phyloP scores from a whole-genome alignment of 2,888 invertebrate species.

The Drosophila falleni region DNA sequence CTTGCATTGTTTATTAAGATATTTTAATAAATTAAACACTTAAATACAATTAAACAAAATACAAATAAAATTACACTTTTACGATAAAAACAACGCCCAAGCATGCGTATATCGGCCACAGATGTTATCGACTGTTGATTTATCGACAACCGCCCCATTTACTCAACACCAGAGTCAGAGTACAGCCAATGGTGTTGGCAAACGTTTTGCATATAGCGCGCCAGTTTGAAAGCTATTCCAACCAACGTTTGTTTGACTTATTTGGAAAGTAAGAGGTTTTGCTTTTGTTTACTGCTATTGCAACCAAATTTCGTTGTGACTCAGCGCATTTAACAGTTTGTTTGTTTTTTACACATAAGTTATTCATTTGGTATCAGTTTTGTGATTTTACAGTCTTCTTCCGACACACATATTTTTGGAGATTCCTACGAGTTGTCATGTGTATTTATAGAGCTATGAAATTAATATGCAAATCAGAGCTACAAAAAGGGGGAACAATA shows the following conservation, averaged over 20 bases:
- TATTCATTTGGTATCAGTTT: constrained; percentile 28
- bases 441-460: constrained; percentile 43
- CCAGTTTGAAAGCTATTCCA: neutral
- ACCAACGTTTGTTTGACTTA: neutral
- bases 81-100: constrained; percentile 55
- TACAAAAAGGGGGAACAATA: constrained; percentile 46
- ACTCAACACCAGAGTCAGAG: neutral
- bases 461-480: constrained; percentile 48
- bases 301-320: constrained; percentile 14
- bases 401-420: constrained; percentile 39
- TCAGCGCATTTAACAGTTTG: neutral
- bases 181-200: neutral
- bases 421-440: constrained; percentile 50
- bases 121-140: constrained; percentile 22
- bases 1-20: constrained; percentile 39
- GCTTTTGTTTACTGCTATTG: neutral
- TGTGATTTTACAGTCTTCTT: constrained; percentile 38
- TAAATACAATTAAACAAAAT: neutral
- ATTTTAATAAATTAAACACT: neutral
- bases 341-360: constrained; percentile 13
- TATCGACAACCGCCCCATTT: constrained; percentile 11
- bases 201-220: neutral
- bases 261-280: constrained; percentile 4
- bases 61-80: neutral
- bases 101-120: constrained; percentile 9